Conservation (phyloP, 2,888 invertebrate genomes). For the Linnaemya vulpina region DNA sequence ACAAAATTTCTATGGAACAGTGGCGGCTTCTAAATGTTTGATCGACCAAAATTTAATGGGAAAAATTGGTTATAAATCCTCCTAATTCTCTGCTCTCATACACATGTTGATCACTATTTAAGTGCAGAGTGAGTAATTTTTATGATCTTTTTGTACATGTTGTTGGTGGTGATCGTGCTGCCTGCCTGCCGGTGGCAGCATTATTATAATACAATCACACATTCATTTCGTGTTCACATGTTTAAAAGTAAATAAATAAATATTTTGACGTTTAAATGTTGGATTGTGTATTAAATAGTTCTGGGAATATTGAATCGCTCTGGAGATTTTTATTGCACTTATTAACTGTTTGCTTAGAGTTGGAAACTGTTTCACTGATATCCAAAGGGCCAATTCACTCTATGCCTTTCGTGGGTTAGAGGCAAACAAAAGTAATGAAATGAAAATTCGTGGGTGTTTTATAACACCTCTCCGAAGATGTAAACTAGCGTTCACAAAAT, state of each 20-base stretch:
- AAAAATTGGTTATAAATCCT: conserved; percentile 44
- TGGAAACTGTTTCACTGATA: neutral
- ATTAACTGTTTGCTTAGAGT: neutral
- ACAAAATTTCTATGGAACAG: conserved; percentile 62
- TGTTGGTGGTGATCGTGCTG: neutral
- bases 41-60: conserved; percentile 61
- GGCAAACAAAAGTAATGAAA: no score
- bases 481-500: no score
- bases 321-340: neutral
- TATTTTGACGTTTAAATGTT: conserved; percentile 35
- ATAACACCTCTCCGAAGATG: no score
- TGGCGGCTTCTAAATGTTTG: conserved; percentile 64
- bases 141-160: conserved; percentile 10
- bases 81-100: neutral
- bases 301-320: conserved; percentile 27
- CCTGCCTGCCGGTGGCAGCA: neutral
- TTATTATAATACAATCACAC: conserved; percentile 3
- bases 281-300: conserved; percentile 36
- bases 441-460: no score
- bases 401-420: no score
- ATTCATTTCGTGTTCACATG: conserved; percentile 60
- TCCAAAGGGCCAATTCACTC: neutral
- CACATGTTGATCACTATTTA: conserved; percentile 11
- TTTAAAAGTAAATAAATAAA: conserved; percentile 69
- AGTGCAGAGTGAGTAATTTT: conserved; percentile 24